Evolutionary conservation across 2,113 vertebrate genomes (phyloP).

Genomic region (Equus quagga): DNA sequence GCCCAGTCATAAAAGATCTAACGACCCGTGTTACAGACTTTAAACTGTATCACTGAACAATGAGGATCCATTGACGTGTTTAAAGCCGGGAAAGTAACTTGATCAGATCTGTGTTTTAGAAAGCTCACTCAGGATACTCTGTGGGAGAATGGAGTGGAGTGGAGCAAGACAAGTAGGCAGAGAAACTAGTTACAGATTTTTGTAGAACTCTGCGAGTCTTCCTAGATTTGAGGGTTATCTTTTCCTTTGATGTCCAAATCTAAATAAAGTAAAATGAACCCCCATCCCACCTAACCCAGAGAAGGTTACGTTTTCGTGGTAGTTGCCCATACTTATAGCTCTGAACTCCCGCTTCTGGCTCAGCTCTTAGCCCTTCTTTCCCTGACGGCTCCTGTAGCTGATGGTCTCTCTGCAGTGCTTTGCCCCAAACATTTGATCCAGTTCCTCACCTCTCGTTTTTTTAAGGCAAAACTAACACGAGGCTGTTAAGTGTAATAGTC

Average conservation of each 20-base stretch:
- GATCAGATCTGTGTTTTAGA: not conserved
- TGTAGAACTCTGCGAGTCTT: not conserved
- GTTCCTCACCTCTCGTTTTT: not conserved
- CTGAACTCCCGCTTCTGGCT: not conserved
- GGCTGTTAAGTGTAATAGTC: not conserved
- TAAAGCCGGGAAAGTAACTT: not conserved
- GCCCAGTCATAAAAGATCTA: not conserved
- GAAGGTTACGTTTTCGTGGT: not conserved
- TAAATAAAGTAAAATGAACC: not conserved
- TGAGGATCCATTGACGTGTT: not conserved
- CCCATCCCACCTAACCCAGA: not conserved
- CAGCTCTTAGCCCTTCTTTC: not conserved
- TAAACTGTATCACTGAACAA: not conserved
- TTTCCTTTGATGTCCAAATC: not conserved
- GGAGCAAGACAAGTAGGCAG: not conserved
- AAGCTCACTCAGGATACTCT: not conserved
- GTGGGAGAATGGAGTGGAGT: not conserved
- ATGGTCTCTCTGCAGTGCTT: not conserved
- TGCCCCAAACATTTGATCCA: not conserved
- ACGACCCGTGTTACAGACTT: not conserved
- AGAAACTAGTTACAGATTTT: not conserved
- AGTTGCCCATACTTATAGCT: not conserved
- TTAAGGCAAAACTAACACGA: not conserved
- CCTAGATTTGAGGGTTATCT: not conserved
- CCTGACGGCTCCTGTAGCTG: not conserved